These are phyloP conservation scores for Cephalopachus bancanus DNA, from an alignment of 2,797 vertebrate genomes.

Conservation along the genomic window DNA sequence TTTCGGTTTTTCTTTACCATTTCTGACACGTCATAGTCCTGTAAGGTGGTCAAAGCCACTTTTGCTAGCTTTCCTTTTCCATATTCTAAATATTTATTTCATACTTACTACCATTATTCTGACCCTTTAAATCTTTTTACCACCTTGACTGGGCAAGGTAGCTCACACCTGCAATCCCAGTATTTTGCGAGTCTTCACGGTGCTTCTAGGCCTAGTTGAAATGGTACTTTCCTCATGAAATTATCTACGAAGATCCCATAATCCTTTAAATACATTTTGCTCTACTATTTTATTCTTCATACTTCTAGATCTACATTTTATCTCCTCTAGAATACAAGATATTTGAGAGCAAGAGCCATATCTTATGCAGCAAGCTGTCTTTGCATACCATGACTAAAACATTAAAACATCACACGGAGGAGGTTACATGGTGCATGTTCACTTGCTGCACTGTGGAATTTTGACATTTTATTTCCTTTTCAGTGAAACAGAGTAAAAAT, in stretches of 20 bases:
- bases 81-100: not conserved
- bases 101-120: not conserved
- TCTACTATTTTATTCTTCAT: not conserved
- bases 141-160: no score
- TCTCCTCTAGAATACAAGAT: not conserved
- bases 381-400: conserved; percentile 87
- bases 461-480: conserved; percentile 87
- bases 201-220: not conserved
- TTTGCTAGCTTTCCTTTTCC: not conserved
- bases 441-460: conserved; percentile 90
- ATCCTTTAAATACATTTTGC: not conserved
- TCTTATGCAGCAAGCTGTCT: conserved; percentile 73
- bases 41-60: not conserved
- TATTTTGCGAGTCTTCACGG: not conserved
- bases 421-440: conserved; percentile 90
- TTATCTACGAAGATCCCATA: not conserved
- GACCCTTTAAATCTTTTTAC: not conserved
- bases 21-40: not conserved
- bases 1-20: not conserved
- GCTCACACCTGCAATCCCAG: no score
- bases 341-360: not conserved
- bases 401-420: conserved; percentile 85
- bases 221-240: not conserved
- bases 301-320: not conserved
- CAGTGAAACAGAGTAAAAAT: conserved; percentile 88